These are phyloP conservation scores for Melanogrammus aeglefinus DNA, from an alignment of 2,797 vertebrate genomes.

Conservation along the genomic window DNA sequence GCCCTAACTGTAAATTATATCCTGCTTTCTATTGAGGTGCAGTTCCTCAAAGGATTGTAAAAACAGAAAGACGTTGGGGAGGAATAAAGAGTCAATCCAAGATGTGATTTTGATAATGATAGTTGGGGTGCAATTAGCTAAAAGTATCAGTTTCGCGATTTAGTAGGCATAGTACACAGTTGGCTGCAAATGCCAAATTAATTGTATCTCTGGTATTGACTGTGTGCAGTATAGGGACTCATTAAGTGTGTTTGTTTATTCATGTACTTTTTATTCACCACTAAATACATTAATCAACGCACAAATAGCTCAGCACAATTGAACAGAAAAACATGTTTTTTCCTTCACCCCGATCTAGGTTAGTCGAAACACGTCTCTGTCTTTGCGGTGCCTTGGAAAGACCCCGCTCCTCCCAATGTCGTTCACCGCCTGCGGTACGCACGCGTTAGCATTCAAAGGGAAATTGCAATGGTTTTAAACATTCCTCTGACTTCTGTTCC, in stretches of 20 bases:
- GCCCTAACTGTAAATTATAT: too few relatives aligned
- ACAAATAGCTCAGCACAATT: not conserved
- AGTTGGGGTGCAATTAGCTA: too few relatives aligned
- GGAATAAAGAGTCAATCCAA: constrained; percentile 26
- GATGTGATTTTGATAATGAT: constrained; percentile 20
- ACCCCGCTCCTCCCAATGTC: constrained; percentile 56
- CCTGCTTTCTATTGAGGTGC: too few relatives aligned
- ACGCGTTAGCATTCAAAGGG: constrained; percentile 40
- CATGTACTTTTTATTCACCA: not conserved
- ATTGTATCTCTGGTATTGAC: not conserved
- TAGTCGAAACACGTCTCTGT: constrained; percentile 40
- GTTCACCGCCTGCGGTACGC: constrained; percentile 46
- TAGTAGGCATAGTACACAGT: not conserved
- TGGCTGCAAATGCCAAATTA: not conserved
- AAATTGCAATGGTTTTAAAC: constrained; percentile 32
- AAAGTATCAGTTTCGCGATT: not conserved
- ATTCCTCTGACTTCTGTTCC: constrained; percentile 45
- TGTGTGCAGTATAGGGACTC: not conserved
- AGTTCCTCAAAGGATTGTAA: too few relatives aligned
- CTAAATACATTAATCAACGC: not conserved
- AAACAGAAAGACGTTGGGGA: too few relatives aligned
- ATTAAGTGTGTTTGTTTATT: not conserved
- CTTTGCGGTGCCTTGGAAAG: not conserved
- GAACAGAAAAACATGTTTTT: not conserved
- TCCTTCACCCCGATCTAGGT: not conserved